Percentiles rank a stretch among this genome's conserved stretches.
phyloP scores from a whole-genome alignment of 2,797 vertebrate genomes.

The Aldrovandia affinis region DNA sequence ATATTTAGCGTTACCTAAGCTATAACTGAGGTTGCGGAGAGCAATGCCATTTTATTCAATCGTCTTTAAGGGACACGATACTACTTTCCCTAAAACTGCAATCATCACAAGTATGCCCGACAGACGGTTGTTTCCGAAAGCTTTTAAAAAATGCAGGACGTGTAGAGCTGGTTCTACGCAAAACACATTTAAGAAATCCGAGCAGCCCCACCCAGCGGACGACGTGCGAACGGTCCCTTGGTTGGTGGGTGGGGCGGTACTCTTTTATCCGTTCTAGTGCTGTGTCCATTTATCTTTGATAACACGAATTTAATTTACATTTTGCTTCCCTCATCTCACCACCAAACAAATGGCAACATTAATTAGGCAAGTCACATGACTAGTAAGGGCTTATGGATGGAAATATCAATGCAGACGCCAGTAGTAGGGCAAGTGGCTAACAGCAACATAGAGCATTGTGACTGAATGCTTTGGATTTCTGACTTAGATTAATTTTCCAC shows the following conservation, averaged over 20 bases:
- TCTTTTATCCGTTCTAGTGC: not conserved
- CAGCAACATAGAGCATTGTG: not conserved
- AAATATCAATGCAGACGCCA: not conserved
- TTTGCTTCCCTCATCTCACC: not conserved
- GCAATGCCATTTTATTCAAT: not conserved
- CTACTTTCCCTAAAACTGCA: not conserved
- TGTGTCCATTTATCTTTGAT: not conserved
- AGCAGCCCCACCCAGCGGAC: slow-evolving; percentile 26
- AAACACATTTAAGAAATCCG: slow-evolving; percentile 16
- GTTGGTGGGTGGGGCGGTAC: not conserved
- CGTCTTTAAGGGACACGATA: not conserved
- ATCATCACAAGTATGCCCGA: not conserved
- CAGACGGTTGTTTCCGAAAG: not conserved
- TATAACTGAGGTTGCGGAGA: not conserved
- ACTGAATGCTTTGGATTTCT: not conserved
- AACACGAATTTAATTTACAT: not conserved
- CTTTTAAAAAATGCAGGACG: not conserved
- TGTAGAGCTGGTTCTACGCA: not conserved
- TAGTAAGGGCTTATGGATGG: not conserved
- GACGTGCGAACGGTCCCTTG: not conserved
- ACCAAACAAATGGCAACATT: not conserved
- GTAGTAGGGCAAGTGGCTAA: not conserved
- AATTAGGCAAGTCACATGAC: not conserved
- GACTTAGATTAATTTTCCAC: not conserved
- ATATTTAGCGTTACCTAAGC: not conserved